Evolutionary conservation across 1,140 invertebrate species (phyloP), one percentile per base, ranked within the genome.

Genomic region (Bombus fervidus): DNA sequence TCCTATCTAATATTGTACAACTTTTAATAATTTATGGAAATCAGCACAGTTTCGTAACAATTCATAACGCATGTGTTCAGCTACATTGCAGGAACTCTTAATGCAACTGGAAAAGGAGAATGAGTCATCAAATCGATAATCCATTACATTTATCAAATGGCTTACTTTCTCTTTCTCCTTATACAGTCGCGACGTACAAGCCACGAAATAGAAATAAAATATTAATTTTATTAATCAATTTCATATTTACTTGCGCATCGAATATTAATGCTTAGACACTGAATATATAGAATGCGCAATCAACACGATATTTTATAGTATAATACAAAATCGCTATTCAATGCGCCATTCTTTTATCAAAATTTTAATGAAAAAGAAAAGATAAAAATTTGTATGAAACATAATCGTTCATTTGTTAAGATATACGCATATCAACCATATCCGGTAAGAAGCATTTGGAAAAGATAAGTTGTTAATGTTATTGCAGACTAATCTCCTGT

Each of bases 1-100:
- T 80, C 69, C 82, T 90, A 90, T 83, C 83, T 87, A 91, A 83
- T 91, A 90, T 88, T 83, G 59, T 88, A 91, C 87, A 91, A 74
- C 31, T 83, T 53, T 88, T 73, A 86, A 90, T 80, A 83, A 90
- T 86, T 87, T 68, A 87, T 85, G 66, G 39, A 90, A 85, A 91
- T 88, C 53, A 90, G 64, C 88, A 83, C 66, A 47, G 71, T 37
- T 82, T 72, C 47, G 4, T 71, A 85, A 74, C 25, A 73, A 76
- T 37, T 88, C 41, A 43, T 82, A 85, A 72, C 57, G 39, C 59
- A 75, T 39, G 28, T 47, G 57, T 66, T 81, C 74, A 87, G 15
- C 59, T 86, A 82, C 81, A 90, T 31, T 69, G 68, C 86, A 90
- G 83, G 86, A 90, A 90, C 88, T 90, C 83, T 88, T 77, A 62